Percentiles rank a stretch among this genome's conserved stretches.
phyloP scores from a whole-genome alignment of 2,888 invertebrate species.

The Cephus pulcher region DNA sequence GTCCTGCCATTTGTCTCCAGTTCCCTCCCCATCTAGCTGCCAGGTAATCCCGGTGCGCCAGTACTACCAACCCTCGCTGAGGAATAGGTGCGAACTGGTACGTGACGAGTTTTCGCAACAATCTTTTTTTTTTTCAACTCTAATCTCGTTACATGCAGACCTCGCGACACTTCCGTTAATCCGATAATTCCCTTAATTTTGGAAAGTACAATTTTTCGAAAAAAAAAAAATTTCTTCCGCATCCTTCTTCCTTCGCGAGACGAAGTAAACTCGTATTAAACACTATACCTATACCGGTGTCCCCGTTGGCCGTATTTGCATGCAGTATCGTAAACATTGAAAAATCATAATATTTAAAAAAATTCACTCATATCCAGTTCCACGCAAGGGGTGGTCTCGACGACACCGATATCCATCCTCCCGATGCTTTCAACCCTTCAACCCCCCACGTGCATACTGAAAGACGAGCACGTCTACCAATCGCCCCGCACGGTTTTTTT shows the following conservation, averaged over 20 bases:
- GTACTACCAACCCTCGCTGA: neutral
- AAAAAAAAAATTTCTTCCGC: no score
- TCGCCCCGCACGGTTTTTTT: neutral
- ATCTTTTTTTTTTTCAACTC: neutral
- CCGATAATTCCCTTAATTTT: neutral
- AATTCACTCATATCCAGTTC: neutral
- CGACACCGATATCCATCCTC: neutral
- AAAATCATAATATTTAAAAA: no score
- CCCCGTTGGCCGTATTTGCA: no score
- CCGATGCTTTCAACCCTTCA: neutral
- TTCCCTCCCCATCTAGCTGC: neutral
- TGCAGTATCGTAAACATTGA: no score
- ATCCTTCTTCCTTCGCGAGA: no score
- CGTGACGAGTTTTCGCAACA: neutral
- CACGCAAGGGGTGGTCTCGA: neutral
- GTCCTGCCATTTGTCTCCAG: neutral
- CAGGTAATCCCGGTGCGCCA: neutral
- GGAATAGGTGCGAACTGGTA: neutral
- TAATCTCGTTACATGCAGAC: neutral
- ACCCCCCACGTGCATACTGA: neutral
- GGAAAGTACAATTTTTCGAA: neutral
- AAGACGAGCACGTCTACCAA: neutral
- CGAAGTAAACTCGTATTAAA: no score
- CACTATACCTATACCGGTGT: no score
- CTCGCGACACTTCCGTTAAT: neutral